Evolutionary conservation across 2,113 vertebrate genomes (phyloP).

Genomic region (Burhinus bistriatus): DNA sequence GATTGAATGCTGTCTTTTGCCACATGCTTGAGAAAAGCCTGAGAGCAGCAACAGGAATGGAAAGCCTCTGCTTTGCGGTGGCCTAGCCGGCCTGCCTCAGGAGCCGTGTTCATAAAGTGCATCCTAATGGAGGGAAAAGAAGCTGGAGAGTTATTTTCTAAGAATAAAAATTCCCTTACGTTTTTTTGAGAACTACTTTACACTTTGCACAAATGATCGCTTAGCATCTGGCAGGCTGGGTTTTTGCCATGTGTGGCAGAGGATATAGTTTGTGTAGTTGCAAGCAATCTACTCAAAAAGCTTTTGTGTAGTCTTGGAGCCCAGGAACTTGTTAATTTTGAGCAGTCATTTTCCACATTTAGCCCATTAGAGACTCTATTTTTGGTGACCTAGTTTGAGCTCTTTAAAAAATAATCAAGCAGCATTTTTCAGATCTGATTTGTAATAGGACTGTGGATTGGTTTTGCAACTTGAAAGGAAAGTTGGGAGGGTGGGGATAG

Average conservation of each 20-base stretch:
- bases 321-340: slow-evolving; percentile 69
- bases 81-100: not conserved
- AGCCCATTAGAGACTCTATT: slow-evolving; percentile 69
- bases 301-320: slow-evolving; percentile 62
- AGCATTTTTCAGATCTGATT: slow-evolving; percentile 63
- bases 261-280: slow-evolving; percentile 55
- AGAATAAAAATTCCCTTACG: slow-evolving; percentile 53
- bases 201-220: slow-evolving; percentile 42
- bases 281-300: slow-evolving; percentile 50
- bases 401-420: slow-evolving; percentile 72
- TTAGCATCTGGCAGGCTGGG: slow-evolving; percentile 58
- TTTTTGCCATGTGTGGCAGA: slow-evolving; percentile 45
- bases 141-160: slow-evolving; percentile 50
- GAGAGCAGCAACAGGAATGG: not conserved
- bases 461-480: slow-evolving; percentile 49
- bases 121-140: slow-evolving; percentile 29
- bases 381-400: slow-evolving; percentile 69
- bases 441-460: slow-evolving; percentile 38
- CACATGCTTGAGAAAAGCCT: fast-evolving
- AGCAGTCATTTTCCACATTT: slow-evolving; percentile 68
- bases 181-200: slow-evolving; percentile 31
- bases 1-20: fast-evolving
- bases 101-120: not conserved
- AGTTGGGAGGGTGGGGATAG: not conserved
- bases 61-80: not conserved